Percentiles rank a stretch among this genome's conserved stretches.
Evolutionary conservation across 2,888 invertebrate genomes (phyloP).

Genomic region (Drosophila villosipedis): DNA sequence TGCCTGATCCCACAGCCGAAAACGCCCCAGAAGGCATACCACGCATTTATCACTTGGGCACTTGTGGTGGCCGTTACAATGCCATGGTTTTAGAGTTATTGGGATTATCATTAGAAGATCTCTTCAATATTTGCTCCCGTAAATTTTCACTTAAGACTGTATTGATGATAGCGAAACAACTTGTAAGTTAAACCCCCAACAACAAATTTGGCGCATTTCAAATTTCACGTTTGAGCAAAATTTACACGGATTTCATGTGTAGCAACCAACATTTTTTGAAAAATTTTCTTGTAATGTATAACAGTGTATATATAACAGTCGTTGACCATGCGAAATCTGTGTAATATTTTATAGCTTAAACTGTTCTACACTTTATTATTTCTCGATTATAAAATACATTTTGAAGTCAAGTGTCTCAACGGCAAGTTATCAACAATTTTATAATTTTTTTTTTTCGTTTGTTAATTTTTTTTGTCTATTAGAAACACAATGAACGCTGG

Average conservation of each 20-base stretch:
- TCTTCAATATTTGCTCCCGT: conserved; percentile 99
- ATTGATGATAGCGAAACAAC: conserved; percentile 98
- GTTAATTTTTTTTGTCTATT: conserved; percentile 3
- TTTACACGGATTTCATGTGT: conserved; percentile 33
- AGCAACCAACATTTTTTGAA: neutral
- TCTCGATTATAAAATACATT: conserved; percentile 50
- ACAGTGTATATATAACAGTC: conserved; percentile 6
- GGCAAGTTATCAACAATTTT: conserved; percentile 57
- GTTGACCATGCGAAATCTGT: conserved; percentile 34
- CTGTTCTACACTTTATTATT: conserved; percentile 31
- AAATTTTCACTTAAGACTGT: conserved; percentile 99
- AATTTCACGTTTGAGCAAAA: conserved; percentile 25
- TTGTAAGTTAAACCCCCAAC: conserved; percentile 89
- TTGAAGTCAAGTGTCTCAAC: conserved; percentile 81
- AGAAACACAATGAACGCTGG: conserved; percentile 72
- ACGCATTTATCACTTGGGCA: conserved; percentile 99
- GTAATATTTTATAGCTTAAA: conserved; percentile 18
- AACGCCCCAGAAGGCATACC: conserved; percentile 95
- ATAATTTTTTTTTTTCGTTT: neutral
- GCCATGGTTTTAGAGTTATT: conserved; percentile 99
- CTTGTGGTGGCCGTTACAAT: conserved; percentile 99
- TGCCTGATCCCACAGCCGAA: conserved; percentile 69
- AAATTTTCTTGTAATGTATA: conserved; percentile 5
- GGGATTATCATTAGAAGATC: conserved; percentile 99
- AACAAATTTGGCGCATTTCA: conserved; percentile 5